These are phyloP conservation scores for Semicossyphus pulcher DNA, from an alignment of 2,113 vertebrate genomes.

Conservation along the genomic window DNA sequence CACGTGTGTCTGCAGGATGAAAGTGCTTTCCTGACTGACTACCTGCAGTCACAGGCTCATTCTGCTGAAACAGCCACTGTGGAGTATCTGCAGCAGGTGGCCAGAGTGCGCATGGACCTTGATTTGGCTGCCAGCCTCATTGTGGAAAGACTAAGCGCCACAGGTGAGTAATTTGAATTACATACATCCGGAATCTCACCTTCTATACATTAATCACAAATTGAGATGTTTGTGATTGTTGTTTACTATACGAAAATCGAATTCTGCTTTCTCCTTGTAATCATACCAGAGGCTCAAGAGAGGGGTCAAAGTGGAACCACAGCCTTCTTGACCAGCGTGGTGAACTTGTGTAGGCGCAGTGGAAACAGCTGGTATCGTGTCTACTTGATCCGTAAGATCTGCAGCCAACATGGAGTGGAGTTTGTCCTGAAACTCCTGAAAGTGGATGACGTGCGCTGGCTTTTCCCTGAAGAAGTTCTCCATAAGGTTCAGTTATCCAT, in stretches of 20 bases:
- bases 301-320: slow-evolving; percentile 3
- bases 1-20: slow-evolving; percentile 48
- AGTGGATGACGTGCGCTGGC: slow-evolving; percentile 79
- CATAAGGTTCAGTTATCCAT: slow-evolving; percentile 79
- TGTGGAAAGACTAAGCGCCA: slow-evolving; percentile 29
- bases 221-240: background rate
- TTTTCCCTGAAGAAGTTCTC: slow-evolving; percentile 87
- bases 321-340: slow-evolving; percentile 76
- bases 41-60: slow-evolving; percentile 58
- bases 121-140: slow-evolving; percentile 84
- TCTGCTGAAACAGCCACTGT: slow-evolving; percentile 68
- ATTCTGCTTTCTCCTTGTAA: background rate
- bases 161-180: slow-evolving; percentile 45
- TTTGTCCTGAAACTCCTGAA: slow-evolving; percentile 85
- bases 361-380: slow-evolving; percentile 89
- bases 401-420: slow-evolving; percentile 85
- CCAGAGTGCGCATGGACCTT: slow-evolving; percentile 87
- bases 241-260: background rate
- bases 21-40: slow-evolving; percentile 57
- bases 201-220: background rate
- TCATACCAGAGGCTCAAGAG: slow-evolving; percentile 34
- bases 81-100: slow-evolving; percentile 87
- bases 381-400: slow-evolving; percentile 89
- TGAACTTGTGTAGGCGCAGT: slow-evolving; percentile 72
- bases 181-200: background rate